Conservation (phyloP, 2,113 vertebrate genomes). For the Irena cyanogastra region DNA sequence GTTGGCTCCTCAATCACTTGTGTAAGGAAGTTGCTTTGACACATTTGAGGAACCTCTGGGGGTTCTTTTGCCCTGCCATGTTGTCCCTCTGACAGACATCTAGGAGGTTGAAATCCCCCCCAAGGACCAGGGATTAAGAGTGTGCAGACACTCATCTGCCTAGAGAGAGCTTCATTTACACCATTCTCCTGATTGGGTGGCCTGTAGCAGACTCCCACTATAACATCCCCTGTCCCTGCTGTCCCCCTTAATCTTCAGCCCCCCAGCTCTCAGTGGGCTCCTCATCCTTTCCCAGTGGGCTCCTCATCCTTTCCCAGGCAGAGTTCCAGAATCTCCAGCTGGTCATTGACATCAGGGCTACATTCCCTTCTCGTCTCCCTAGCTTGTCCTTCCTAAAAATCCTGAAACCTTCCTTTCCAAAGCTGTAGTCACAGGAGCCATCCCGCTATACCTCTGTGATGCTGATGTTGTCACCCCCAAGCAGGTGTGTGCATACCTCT, state of each 20-base stretch:
- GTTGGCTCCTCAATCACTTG: too few species aligned
- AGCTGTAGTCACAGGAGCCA: background rate
- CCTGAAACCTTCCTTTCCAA: background rate
- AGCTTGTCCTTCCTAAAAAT: background rate
- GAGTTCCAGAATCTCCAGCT: background rate
- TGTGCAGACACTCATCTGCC: background rate
- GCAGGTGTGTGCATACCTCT: background rate
- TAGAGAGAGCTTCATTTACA: background rate
- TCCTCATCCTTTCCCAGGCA: background rate
- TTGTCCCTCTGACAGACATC: fast-evolving
- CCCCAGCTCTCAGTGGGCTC: background rate
- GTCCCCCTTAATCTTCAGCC: background rate
- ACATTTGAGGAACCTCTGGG: background rate
- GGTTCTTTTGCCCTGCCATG: background rate
- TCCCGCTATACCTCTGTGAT: background rate
- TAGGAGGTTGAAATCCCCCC: background rate
- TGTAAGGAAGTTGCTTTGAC: background rate
- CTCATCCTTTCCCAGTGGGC: background rate
- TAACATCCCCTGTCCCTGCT: background rate
- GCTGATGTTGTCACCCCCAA: fast-evolving
- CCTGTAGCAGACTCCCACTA: background rate
- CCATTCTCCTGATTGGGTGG: too few species aligned
- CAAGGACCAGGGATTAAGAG: background rate
- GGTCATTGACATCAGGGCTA: background rate
- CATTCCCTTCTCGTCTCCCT: fast-evolving